Evolutionary conservation across 2,797 vertebrate species (phyloP), one percentile per base, ranked within the genome.

Genomic region (Enteromius trimaculatus): DNA sequence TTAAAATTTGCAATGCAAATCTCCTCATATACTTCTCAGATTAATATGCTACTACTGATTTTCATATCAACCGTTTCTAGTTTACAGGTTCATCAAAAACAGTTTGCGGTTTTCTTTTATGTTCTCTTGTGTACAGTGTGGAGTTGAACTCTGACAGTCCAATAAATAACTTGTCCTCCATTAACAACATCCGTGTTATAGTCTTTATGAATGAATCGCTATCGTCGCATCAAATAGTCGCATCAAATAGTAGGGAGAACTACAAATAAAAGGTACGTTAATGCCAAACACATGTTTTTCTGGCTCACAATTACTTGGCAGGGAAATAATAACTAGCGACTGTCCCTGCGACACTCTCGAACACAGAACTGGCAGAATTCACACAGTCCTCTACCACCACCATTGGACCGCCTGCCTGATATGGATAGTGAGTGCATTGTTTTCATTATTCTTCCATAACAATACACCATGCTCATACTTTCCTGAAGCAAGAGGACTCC

Each of bases 1-100:
- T 88, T 88, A 71, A 76, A 44, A 83, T 88, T 87, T 88, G 80
- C 86, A 86, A 65, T 84, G 84, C 82, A 88, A 87, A 88, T 87
- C 64, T 71, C 29, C 68, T 39, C 37, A 6, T 37, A 7, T 39
- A 39, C 60, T 76, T 84, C 9, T 79, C 0, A n/a, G 82, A 53
- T 42, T 31, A 75, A 82, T 80, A 51, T 74, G 13, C 76, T 77
- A n/a, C 51, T 78, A 69, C 49, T 58, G 47, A 77, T 84, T 87
- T 82, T 70, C 66, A 68, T 87, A 55, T 74, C n/a, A 83, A 87
- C 71, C 4, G 82, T 87, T 79, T 78, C 29, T 80, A 80, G 51
- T 81, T 65, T 68, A 71, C 26, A 34, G 58, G 55, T 26, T 84
- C 68, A 82, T 81, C 64, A 80, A 53, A 53, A 72, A 85, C 65